These are phyloP conservation scores for Gastrophysa polygoni DNA, from an alignment of 2,888 invertebrate species.

Conservation along the genomic window DNA sequence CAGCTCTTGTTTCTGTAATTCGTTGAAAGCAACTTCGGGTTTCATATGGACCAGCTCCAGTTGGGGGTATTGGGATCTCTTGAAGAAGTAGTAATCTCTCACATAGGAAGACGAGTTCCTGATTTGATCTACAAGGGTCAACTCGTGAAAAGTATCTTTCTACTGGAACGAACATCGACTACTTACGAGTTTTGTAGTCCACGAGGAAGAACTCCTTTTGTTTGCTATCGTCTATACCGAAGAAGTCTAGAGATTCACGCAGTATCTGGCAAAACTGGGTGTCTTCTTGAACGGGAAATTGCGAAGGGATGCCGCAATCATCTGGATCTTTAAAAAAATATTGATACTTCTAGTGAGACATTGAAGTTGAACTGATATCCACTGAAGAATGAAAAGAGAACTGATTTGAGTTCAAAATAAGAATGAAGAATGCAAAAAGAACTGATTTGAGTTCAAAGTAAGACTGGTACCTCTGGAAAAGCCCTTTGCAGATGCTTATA, in stretches of 20 bases:
- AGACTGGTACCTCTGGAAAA: no score
- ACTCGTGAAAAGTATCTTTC: no score
- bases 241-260: slow-evolving; percentile 95
- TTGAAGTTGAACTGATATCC: no score
- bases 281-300: slow-evolving; percentile 98
- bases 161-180: no score
- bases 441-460: no score
- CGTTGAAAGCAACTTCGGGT: slow-evolving; percentile 87
- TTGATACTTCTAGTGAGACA: no score
- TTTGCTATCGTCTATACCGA: slow-evolving; percentile 90
- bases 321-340: slow-evolving; percentile 69
- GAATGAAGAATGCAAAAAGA: no score
- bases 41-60: slow-evolving; percentile 92
- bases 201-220: slow-evolving; percentile 94
- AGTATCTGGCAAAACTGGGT: slow-evolving; percentile 94
- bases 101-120: slow-evolving; percentile 95
- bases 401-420: no score
- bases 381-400: no score
- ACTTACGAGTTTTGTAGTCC: slow-evolving; percentile 96
- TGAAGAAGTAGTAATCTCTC: slow-evolving; percentile 79
- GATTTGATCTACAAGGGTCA: slow-evolving; percentile 95
- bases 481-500: no score
- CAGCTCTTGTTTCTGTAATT: slow-evolving; percentile 88
- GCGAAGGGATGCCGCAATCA: slow-evolving; percentile 94
- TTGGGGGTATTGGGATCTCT: slow-evolving; percentile 95